Conservation (phyloP, 2,797 vertebrate species). For the Alosa sapidissima region DNA sequence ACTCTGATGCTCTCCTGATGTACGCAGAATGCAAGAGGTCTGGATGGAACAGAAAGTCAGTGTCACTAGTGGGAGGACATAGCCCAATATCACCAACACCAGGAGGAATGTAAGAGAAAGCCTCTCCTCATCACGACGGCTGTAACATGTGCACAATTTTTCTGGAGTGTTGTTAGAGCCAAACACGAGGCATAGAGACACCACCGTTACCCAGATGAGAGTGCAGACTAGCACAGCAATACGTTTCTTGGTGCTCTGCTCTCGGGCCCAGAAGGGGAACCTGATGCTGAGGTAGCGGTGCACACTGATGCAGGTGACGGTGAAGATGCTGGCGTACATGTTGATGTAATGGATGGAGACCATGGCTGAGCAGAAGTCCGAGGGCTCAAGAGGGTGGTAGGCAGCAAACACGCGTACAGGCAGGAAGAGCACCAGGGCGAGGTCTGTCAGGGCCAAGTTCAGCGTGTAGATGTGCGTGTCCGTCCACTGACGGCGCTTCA, state of each 20-base stretch:
- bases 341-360: conserved; percentile 66
- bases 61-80: conserved; percentile 59
- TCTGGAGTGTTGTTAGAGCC: background rate
- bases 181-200: background rate
- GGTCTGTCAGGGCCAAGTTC: conserved; percentile 66
- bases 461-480: conserved; percentile 72
- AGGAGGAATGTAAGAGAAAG: fast-evolving
- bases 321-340: conserved; percentile 75
- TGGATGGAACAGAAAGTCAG: conserved; percentile 61
- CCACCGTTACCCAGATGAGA: conserved; percentile 58
- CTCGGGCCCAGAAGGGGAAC: conserved; percentile 62
- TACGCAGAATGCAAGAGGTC: conserved; percentile 59
- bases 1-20: background rate
- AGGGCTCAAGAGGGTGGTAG: conserved; percentile 33
- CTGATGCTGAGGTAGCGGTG: conserved; percentile 65
- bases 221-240: conserved; percentile 58
- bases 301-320: conserved; percentile 67
- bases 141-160: conserved; percentile 56
- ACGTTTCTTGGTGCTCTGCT: conserved; percentile 47
- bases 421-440: conserved; percentile 73
- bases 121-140: conserved; percentile 1
- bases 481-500: conserved; percentile 58
- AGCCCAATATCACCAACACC: conserved; percentile 55
- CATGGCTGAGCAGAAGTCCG: conserved; percentile 57
- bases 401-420: conserved; percentile 71